Conservation (phyloP, 2,888 invertebrate genomes). For the Merodon equestris region DNA sequence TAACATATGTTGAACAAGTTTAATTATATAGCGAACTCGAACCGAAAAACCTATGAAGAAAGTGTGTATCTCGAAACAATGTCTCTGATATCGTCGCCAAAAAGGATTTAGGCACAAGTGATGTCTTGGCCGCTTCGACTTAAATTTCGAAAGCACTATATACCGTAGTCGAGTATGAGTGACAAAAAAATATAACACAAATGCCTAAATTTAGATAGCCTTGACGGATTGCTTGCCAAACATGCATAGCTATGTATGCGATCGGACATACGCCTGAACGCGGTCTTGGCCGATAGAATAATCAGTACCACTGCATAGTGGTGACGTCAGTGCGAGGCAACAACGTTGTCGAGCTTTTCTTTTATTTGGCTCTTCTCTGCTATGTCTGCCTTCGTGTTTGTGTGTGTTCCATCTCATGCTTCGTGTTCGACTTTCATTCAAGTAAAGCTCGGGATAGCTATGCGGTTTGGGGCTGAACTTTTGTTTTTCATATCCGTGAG, state of each 20-base stretch:
- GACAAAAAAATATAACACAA: slow-evolving; percentile 16
- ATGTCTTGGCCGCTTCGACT: slow-evolving; percentile 30
- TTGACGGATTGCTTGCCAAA: slow-evolving; percentile 50
- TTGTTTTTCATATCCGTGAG: slow-evolving; percentile 24
- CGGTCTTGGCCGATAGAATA: slow-evolving; percentile 37
- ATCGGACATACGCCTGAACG: slow-evolving; percentile 10
- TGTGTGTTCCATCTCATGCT: background rate
- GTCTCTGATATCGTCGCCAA: background rate
- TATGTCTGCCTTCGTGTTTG: background rate
- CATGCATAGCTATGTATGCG: background rate
- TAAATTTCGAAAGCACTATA: slow-evolving; percentile 18
- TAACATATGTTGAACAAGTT: background rate
- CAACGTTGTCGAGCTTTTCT: slow-evolving; percentile 52
- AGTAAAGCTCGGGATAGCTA: slow-evolving; percentile 57
- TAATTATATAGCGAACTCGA: too few species aligned
- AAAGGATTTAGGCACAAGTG: background rate
- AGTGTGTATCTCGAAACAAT: too few species aligned
- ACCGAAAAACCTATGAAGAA: too few species aligned
- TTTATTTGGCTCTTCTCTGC: too few species aligned
- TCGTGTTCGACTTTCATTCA: slow-evolving; percentile 29
- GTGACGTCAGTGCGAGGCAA: slow-evolving; percentile 54
- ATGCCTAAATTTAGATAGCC: slow-evolving; percentile 60
- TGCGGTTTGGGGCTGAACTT: slow-evolving; percentile 42
- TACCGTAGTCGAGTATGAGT: background rate
- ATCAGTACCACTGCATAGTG: slow-evolving; percentile 47